Conservation (phyloP, 2,888 invertebrate genomes). For the Dioctria rufipes region DNA sequence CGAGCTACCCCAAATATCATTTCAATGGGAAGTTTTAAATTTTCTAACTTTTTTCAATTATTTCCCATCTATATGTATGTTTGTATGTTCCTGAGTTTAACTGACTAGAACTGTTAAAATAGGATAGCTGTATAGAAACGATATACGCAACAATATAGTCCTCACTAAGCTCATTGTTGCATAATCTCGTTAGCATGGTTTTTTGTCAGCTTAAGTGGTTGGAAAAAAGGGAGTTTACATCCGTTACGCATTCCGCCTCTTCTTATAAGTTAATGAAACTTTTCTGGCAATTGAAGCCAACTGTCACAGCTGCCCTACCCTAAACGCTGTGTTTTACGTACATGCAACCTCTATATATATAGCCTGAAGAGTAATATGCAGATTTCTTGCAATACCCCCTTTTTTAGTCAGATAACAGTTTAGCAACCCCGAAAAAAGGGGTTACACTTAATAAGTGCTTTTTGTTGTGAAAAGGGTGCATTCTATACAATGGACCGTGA, state of each 20-base stretch:
- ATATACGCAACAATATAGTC: neutral
- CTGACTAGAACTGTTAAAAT: too few relatives aligned
- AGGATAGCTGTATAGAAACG: too few relatives aligned
- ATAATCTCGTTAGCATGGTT: constrained; percentile 7
- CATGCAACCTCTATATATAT: neutral
- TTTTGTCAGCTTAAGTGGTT: constrained; percentile 13
- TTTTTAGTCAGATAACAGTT: neutral
- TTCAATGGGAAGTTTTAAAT: neutral
- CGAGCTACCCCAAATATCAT: neutral
- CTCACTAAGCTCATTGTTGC: neutral
- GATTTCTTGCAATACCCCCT: neutral
- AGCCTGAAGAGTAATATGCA: neutral
- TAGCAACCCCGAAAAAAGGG: neutral
- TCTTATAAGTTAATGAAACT: neutral
- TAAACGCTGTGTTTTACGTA: neutral
- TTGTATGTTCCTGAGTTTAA: too few relatives aligned
- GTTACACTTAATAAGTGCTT: neutral
- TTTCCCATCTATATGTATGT: neutral
- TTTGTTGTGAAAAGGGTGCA: neutral
- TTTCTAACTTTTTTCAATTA: constrained; percentile 9
- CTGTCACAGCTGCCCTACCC: neutral
- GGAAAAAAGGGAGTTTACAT: neutral
- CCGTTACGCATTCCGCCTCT: constrained; percentile 10
- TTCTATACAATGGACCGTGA: neutral
- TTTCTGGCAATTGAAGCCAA: constrained; percentile 10